These are phyloP conservation scores for Goniozus legneri DNA, from an alignment of 1,140 invertebrate species.

Conservation along the genomic window DNA sequence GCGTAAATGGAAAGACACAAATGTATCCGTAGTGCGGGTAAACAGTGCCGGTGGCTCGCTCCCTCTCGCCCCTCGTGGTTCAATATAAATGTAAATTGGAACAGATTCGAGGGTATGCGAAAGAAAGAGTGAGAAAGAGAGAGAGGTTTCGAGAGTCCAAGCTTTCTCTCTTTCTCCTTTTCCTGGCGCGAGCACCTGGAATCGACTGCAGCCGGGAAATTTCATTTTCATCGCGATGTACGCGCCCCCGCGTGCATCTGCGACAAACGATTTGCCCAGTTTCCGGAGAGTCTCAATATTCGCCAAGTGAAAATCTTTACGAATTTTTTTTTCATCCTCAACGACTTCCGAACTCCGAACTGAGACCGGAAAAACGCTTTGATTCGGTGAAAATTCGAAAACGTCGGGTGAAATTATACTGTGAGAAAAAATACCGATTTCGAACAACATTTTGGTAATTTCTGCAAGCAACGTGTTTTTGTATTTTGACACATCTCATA, in stretches of 20 bases:
- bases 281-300: too few relatives aligned
- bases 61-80: slow-evolving; percentile 43
- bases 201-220: slow-evolving; percentile 12
- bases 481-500: too few relatives aligned
- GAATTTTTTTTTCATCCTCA: slow-evolving; percentile 1
- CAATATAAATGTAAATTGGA: slow-evolving; percentile 56
- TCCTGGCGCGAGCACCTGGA: slow-evolving; percentile 5
- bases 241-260: slow-evolving; percentile 4
- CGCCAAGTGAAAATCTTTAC: too few relatives aligned
- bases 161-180: slow-evolving; percentile 5
- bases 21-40: slow-evolving; percentile 41
- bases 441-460: too few relatives aligned
- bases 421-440: too few relatives aligned
- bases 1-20: slow-evolving; percentile 35
- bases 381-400: too few relatives aligned
- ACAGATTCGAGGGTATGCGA: slow-evolving; percentile 47
- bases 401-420: too few relatives aligned
- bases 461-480: too few relatives aligned
- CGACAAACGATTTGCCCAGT: background rate
- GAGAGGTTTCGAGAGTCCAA: slow-evolving; percentile 11
- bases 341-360: slow-evolving; percentile 6
- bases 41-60: slow-evolving; percentile 36
- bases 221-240: slow-evolving; percentile 15
- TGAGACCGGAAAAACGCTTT: slow-evolving; percentile 4
- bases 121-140: too few relatives aligned